Base-by-base conservation (phyloP, 2,888 invertebrate genomes). In the Seira ritae region DNA sequence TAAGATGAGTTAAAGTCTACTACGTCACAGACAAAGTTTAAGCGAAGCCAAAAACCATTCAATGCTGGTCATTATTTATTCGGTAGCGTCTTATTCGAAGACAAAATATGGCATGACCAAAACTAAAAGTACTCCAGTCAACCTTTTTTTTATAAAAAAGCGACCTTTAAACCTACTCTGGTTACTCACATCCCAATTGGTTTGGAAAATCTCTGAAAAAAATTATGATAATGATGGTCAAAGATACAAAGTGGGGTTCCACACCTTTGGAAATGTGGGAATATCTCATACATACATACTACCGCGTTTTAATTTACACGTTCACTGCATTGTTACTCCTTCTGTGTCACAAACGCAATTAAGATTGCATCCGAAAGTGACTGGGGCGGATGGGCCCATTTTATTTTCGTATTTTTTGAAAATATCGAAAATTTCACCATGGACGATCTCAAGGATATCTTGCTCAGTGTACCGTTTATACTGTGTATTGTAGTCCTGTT, bases 401-500 rank as follows among this genome's bases (percentile, higher is more conserved):
- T 12, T 42, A 42, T 12, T 42, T 4, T 42, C 4, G 42, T 12
- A 42, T 4, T 42, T 4, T 42, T 42, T 12, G 6, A 8, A 42
- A 42, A 42, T 42, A 42, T 42, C 12, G 42, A n/a, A n/a, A n/a
- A n/a, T 42, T 42, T 42, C 10, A 82, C 42, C 42, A 72, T 77
- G 82, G 77, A 67, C 55, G 62, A 73, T 42, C 17, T 82, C 42
- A 72, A 2, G 31, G 82, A 82, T 17, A 24, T 72, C 20, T 17
- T 82, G 60, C 20, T 77, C 0, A 82, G 66, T 23, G 60, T 71
- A 8, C 72, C 76, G 31, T 1, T 77, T 8, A 22, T 82, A n/a
- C 2, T 76, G 0, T 74, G 71, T 22, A 74, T 50, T 23, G 81
- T 67, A 12, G 19, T 78, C 10, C 15, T 79, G 6, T 31, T 42